Evolutionary conservation across 2,113 vertebrate species (phyloP), one percentile per base, ranked within the genome.

Genomic region (Esox niger): DNA sequence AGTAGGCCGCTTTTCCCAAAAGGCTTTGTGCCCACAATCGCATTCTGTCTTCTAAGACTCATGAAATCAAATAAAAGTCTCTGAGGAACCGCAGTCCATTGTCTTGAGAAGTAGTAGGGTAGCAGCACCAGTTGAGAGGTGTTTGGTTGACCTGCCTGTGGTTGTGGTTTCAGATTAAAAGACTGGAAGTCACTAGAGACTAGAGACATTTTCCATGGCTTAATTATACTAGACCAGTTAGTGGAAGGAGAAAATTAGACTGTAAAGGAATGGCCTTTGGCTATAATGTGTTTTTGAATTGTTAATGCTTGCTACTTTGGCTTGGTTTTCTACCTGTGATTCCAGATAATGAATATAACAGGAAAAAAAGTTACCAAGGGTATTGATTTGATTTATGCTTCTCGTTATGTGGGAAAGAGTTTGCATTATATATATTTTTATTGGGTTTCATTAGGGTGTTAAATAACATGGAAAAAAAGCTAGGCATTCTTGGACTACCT

Each of bases 171-270:
- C 80, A 67, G 38, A 57, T n/a, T 54, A 27, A 49, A 59, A 55
- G 31, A 38, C 71, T 72, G 78, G 81, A 83, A 33, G 74, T 75
- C 79, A 78, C 75, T 65, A 64, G 75, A 83, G 82, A 82, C 86
- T 77, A 85, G 77, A 86, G 76, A 78, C 75, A 80, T 84, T 83
- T 82, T 82, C 76, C 71, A 87, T 77, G 82, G 79, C 75, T 86
- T 88, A 86, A 89, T 89, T 89, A 89, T 82, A 68, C 71, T 78
- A 77, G 80, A 86, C 82, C 82, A 78, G 84, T 85, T 80, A 76
- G 80, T 79, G 56, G 75, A 65, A n/a, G 69, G 43, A 83, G 79
- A 85, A 79, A 86, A 87, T 89, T 89, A 88, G 85, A 86, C 80
- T 88, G 85, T 80, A 80, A 85, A 81, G 78, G 78, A 84, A 82